These are phyloP conservation scores for Aegypius monachus DNA, from an alignment of 2,113 vertebrate species.

Conservation along the genomic window DNA sequence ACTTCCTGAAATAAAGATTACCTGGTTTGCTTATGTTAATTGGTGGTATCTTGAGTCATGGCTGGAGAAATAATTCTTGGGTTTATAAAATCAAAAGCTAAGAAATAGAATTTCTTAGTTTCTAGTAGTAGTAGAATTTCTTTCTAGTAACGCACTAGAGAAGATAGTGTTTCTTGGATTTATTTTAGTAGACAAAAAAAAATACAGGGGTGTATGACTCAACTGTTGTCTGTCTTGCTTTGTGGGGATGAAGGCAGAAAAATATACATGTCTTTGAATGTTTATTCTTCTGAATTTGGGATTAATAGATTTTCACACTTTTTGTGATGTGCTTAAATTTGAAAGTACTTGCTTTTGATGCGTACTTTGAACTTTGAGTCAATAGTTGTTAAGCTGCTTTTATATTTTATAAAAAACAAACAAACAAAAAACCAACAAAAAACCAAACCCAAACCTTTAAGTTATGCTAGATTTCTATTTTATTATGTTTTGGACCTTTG, in stretches of 20 bases:
- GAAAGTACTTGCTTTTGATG: not conserved
- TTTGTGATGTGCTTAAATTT: not conserved
- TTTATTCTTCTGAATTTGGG: not conserved
- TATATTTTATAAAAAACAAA: not conserved
- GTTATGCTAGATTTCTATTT: not conserved
- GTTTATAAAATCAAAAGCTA: not conserved
- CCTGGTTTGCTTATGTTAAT: not conserved
- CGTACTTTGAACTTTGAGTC: not conserved
- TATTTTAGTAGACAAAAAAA: not conserved
- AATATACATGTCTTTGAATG: fast-evolving
- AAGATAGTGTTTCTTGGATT: not conserved
- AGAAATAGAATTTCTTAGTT: not conserved
- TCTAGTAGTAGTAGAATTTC: no score
- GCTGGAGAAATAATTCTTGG: not conserved
- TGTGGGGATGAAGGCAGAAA: not conserved
- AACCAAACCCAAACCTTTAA: not conserved
- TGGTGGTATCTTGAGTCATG: not conserved
- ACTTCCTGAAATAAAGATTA: not conserved
- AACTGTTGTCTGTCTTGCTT: not conserved
- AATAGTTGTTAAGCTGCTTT: not conserved
- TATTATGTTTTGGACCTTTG: not conserved
- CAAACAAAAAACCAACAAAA: no score
- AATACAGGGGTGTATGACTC: not conserved
- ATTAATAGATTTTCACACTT: not conserved
- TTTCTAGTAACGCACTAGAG: not conserved